Evolutionary conservation across 2,797 vertebrate genomes (phyloP).

Genomic region (Leptoclinus maculatus): DNA sequence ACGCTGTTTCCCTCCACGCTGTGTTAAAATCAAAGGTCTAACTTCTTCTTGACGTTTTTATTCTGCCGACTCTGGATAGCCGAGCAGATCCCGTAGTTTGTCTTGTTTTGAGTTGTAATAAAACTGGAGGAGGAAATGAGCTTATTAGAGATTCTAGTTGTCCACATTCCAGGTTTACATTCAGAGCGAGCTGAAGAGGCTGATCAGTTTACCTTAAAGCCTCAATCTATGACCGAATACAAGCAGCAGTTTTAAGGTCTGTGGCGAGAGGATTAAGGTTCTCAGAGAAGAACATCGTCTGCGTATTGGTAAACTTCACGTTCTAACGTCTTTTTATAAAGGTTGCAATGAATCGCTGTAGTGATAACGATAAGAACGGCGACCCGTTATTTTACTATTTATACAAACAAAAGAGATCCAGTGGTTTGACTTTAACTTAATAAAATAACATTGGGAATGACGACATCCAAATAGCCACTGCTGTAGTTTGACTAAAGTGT

Average conservation of each 20-base stretch:
- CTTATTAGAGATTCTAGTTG: not conserved
- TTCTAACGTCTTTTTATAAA: not conserved
- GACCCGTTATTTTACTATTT: not conserved
- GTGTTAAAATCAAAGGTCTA: not conserved
- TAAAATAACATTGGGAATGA: not conserved
- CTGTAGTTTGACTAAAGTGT: not conserved
- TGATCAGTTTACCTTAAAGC: not conserved
- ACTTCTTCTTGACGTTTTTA: not conserved
- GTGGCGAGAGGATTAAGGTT: not conserved
- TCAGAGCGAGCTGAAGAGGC: not conserved
- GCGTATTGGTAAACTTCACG: not conserved
- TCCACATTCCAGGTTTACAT: not conserved
- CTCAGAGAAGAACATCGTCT: not conserved
- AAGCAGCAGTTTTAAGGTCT: not conserved
- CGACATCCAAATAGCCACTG: not conserved
- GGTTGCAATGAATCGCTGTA: not conserved
- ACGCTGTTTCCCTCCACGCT: not conserved
- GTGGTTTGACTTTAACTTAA: not conserved
- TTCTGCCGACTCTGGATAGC: not conserved
- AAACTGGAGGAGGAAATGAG: not conserved
- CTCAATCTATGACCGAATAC: not conserved
- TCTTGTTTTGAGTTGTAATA: not conserved
- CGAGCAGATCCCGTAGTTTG: not conserved
- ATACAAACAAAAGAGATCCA: not conserved
- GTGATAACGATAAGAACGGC: not conserved